Conservation (phyloP, 1,140 invertebrate species). For the Triops longicaudatus region DNA sequence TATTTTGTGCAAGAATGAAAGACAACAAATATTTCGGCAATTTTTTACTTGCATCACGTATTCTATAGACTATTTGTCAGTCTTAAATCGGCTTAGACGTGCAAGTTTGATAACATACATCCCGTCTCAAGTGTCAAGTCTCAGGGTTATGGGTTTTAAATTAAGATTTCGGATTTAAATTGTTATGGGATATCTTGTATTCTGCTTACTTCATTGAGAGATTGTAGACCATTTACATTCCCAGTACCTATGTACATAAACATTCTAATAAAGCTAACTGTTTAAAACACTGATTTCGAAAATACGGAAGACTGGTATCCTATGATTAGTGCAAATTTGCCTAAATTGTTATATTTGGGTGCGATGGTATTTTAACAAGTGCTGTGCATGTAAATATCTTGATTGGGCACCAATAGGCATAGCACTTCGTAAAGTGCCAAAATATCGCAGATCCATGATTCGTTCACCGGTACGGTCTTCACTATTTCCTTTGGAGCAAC, state of each 20-base stretch:
- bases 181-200: background rate
- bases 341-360: background rate
- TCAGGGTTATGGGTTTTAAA: background rate
- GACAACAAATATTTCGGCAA: too few relatives aligned
- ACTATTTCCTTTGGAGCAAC: background rate
- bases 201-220: background rate
- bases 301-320: background rate
- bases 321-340: background rate
- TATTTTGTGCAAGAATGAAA: too few relatives aligned
- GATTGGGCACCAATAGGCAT: background rate
- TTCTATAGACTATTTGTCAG: too few relatives aligned
- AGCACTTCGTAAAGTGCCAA: background rate
- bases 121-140: background rate
- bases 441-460: constrained; percentile 7
- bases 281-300: background rate
- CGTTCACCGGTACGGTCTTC: background rate
- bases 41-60: too few relatives aligned
- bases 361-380: background rate
- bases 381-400: background rate
- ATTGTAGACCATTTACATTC: background rate
- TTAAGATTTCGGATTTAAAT: too few relatives aligned
- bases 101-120: too few relatives aligned
- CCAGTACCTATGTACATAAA: background rate
- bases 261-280: background rate
- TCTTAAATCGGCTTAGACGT: too few relatives aligned